Evolutionary conservation across 2,113 vertebrate species (phyloP).

Genomic region (Chionodraco myersi): DNA sequence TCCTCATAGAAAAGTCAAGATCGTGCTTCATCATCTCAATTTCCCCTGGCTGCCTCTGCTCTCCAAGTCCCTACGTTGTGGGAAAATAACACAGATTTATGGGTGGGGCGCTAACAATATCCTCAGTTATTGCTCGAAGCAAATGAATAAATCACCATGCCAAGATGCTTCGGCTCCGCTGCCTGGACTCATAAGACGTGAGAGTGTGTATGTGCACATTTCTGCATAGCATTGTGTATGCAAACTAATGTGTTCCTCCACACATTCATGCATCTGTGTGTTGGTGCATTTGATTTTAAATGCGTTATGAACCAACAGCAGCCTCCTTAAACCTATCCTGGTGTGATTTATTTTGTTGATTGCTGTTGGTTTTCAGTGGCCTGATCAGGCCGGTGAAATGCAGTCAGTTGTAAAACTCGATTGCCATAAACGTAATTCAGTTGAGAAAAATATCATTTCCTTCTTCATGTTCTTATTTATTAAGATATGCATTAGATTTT

Average conservation of each 20-base stretch:
- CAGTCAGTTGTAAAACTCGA: conserved; percentile 55
- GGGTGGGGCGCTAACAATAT: conserved; percentile 61
- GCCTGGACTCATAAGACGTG: conserved; percentile 26
- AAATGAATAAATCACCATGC: conserved; percentile 74
- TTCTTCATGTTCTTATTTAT: conserved; percentile 14
- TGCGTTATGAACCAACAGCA: conserved; percentile 33
- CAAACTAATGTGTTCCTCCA: conserved; percentile 29
- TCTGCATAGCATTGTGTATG: conserved; percentile 6
- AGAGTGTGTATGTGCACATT: conserved; percentile 7
- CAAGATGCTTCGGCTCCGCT: conserved; percentile 43
- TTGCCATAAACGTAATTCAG: conserved; percentile 48
- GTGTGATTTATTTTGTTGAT: conserved; percentile 67
- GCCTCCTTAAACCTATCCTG: conserved; percentile 43
- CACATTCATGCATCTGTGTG: conserved; percentile 27
- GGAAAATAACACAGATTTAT: conserved; percentile 69
- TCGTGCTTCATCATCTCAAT: conserved; percentile 60
- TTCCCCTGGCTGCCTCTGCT: conserved; percentile 44
- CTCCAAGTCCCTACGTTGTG: conserved; percentile 48
- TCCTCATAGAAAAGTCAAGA: conserved; percentile 49
- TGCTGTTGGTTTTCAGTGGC: conserved; percentile 61
- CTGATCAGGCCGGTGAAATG: conserved; percentile 54
- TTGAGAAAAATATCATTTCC: conserved; percentile 24
- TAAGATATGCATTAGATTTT: conserved; percentile 24
- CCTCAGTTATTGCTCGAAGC: conserved; percentile 65
- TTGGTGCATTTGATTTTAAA: conserved; percentile 47